These are phyloP conservation scores for Xenopus borealis DNA, from an alignment of 2,113 vertebrate species.

Conservation along the genomic window DNA sequence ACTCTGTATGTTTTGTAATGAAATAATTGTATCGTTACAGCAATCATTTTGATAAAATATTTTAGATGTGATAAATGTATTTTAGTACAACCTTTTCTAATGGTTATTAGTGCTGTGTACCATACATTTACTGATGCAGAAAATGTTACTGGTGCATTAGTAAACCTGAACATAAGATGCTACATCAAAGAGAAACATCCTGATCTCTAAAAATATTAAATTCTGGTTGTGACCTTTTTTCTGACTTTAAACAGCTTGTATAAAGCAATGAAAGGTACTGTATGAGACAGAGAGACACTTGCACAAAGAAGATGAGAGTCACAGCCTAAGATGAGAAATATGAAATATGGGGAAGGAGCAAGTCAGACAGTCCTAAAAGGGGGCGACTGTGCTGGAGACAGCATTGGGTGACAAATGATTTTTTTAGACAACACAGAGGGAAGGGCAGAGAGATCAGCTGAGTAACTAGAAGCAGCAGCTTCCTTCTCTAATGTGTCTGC, in stretches of 20 bases:
- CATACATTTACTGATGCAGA: no score
- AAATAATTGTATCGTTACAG: no score
- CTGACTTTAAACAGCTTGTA: background rate
- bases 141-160: no score
- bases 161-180: no score
- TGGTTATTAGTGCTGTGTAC: no score
- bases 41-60: no score
- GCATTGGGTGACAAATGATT: background rate
- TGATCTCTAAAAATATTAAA: background rate
- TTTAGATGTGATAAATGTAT: no score
- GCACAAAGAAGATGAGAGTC: background rate
- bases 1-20: no score
- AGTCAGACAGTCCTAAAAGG: background rate
- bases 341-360: background rate
- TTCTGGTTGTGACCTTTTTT: background rate
- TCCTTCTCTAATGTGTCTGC: slow-evolving; percentile 22
- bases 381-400: background rate
- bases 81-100: no score
- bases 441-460: background rate
- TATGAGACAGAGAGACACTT: background rate
- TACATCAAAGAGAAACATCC: no score
- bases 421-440: background rate
- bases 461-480: background rate
- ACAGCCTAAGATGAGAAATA: background rate
- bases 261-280: background rate